phyloP scores from a whole-genome alignment of 2,113 vertebrate genomes.

The Microcebus ravelobensis region DNA sequence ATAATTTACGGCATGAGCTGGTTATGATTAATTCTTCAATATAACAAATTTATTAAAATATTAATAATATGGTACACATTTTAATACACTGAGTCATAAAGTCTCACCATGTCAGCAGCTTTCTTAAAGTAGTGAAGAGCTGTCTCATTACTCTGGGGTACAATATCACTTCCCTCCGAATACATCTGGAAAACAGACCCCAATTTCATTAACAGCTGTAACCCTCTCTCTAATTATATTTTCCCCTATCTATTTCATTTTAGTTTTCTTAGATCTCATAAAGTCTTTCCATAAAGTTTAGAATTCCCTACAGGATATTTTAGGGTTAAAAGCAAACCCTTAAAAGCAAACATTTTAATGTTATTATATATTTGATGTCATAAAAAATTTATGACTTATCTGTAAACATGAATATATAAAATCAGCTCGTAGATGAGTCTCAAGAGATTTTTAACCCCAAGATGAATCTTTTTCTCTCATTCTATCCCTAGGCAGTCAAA shows the following conservation, averaged over 20 bases:
- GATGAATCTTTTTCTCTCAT: background rate
- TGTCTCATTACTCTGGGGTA: conserved; percentile 97
- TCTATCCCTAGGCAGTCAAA: background rate
- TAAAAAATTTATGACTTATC: background rate
- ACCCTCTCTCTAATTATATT: background rate
- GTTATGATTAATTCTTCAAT: background rate
- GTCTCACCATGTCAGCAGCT: conserved; percentile 95
- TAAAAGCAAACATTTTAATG: background rate
- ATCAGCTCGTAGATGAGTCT: background rate
- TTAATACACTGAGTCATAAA: background rate
- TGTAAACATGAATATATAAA: background rate
- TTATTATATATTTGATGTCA: background rate
- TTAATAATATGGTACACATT: background rate
- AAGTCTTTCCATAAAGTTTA: background rate
- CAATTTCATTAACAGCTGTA: conserved; percentile 20
- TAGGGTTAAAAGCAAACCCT: conserved; percentile 42
- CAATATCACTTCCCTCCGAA: conserved; percentile 96
- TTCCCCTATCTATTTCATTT: background rate
- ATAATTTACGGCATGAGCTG: background rate
- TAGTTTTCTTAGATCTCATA: background rate
- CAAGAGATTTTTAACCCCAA: background rate
- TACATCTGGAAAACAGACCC: conserved; percentile 92
- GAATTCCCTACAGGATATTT: background rate
- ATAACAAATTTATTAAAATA: background rate
- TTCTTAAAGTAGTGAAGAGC: conserved; percentile 98